Base-by-base conservation (phyloP, 2,113 vertebrate species). In the Trematocara macrostoma region DNA sequence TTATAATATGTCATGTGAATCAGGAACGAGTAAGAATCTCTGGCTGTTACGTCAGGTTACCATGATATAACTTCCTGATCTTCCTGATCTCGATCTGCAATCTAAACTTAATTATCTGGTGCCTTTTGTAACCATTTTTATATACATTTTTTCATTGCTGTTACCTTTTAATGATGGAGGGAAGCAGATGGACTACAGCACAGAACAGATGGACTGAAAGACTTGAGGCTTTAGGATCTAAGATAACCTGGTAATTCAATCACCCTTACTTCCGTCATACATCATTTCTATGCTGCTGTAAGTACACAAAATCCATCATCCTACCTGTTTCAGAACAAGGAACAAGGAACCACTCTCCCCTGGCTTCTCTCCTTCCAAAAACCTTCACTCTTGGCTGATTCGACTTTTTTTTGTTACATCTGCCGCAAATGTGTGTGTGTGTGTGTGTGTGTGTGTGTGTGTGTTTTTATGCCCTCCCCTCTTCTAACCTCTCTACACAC, bases 271-370 rank as follows among this genome's bases (percentile, higher is more conserved):
- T 49, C 12, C 18, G 11, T 51, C 16, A 51, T 16, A 38, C 18
- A 78, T 11, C 10, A 80, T 18, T 7, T 7, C 10, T 3, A 12
- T 18, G 11, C 53, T 56, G n/a, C 11, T 31, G 23, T 1, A 40
- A 82, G 15, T 56, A 6, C n/a, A 61, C 45, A 35, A 14, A 51
- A 61, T 12, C 14, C 8, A 38, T 74, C 71, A 31, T 47, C 94
- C 90, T 94, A 95, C 95, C 94, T 94, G 4, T 2, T 18, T 85
- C 52, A 84, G 56, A 64, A 34, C 74, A 76, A 5, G 18, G 16
- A 80, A 38, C 16, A 80, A 34, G 20, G 53, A n/a, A 10, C 38
- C n/a, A 18, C 20, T 45, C 20, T 49, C 55, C 8, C 55, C 55
- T 49, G 45, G 81, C 29, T 55, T 64, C 23, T 34, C 15, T 71